phyloP scores from a whole-genome alignment of 1,140 invertebrate species.

The Megathymus violae region DNA sequence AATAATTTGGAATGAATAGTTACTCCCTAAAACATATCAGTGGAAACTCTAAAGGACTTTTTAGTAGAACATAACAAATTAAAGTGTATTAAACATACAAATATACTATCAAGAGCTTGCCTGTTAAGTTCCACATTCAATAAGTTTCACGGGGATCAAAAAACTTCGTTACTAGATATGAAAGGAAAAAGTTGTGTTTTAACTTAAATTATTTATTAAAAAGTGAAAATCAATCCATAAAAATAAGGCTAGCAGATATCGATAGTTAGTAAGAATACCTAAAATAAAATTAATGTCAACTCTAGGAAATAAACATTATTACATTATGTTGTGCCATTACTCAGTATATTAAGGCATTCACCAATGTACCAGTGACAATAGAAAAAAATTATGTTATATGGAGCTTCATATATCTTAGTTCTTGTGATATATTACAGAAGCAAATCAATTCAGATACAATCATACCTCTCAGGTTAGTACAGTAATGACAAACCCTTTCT shows the following conservation, averaged over 20 bases:
- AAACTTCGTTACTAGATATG: no score
- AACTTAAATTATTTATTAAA: slow-evolving; percentile 77
- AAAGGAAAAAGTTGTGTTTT: no score
- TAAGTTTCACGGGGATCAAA: no score
- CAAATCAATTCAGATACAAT: slow-evolving; percentile 32
- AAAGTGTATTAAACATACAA: no score
- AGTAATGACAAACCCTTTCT: background rate
- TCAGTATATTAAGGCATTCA: slow-evolving; percentile 4
- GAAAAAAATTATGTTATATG: slow-evolving; percentile 35
- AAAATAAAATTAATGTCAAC: slow-evolving; percentile 69
- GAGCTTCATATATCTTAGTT: slow-evolving; percentile 13
- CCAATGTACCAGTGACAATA: slow-evolving; percentile 14
- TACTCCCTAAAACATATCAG: no score
- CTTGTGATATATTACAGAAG: slow-evolving; percentile 40
- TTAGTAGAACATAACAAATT: no score
- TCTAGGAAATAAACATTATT: slow-evolving; percentile 61
- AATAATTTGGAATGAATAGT: no score
- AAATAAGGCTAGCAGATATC: slow-evolving; percentile 65
- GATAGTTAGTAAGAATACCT: slow-evolving; percentile 69
- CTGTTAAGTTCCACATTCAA: no score
- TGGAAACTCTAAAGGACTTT: no score
- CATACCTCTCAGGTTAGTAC: background rate
- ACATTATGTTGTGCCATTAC: slow-evolving; percentile 50
- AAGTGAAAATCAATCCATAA: slow-evolving; percentile 78
- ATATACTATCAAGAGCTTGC: no score